These are phyloP conservation scores for Stenotaenia linearis DNA, from an alignment of 2,888 invertebrate species.

Conservation along the genomic window DNA sequence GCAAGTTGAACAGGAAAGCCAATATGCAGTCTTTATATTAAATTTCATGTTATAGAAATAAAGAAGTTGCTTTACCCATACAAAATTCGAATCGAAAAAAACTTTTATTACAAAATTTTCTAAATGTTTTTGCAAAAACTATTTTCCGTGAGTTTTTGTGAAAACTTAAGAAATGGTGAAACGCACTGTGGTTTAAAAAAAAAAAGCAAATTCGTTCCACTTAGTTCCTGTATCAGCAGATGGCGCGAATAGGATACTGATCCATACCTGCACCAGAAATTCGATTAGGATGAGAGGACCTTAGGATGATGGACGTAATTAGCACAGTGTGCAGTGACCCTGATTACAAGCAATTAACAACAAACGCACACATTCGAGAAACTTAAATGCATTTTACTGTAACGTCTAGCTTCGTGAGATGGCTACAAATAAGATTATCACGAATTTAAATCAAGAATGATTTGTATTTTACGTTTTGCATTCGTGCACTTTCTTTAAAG, in stretches of 20 bases:
- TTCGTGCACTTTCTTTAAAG: too few relatives aligned
- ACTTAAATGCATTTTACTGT: too few relatives aligned
- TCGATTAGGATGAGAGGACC: background rate
- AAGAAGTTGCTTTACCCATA: background rate
- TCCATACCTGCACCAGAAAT: background rate
- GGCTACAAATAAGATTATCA: too few relatives aligned
- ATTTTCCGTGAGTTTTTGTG: too few relatives aligned
- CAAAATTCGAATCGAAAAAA: background rate
- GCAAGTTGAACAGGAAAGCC: background rate
- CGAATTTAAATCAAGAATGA: too few relatives aligned
- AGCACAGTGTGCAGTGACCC: background rate
- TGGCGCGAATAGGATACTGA: background rate
- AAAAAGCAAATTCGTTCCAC: too few relatives aligned
- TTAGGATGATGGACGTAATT: background rate
- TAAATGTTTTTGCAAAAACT: too few relatives aligned
- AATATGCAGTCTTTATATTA: background rate
- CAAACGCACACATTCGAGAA: background rate
- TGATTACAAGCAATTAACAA: background rate
- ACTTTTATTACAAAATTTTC: too few relatives aligned
- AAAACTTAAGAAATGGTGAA: too few relatives aligned
- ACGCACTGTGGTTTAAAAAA: too few relatives aligned
- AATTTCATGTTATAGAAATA: background rate
- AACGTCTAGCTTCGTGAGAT: too few relatives aligned
- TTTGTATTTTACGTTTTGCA: too few relatives aligned
- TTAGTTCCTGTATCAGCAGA: background rate